Conservation (phyloP, 2,113 vertebrate species). For the Macquaria ambigua region DNA sequence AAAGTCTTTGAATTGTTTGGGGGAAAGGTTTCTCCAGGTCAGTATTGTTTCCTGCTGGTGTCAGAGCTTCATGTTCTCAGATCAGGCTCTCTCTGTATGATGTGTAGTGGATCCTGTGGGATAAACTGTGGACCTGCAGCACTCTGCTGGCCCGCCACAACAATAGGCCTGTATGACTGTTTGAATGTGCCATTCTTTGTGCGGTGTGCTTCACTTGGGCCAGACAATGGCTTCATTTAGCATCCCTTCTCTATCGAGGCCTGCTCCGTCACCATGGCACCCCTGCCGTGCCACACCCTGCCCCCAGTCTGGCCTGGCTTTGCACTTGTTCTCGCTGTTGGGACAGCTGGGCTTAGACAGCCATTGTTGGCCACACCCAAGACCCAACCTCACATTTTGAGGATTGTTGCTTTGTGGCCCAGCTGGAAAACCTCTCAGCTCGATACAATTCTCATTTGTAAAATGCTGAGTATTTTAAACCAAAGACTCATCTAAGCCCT, state of each 20-base stretch:
- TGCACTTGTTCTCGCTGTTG: slow-evolving; percentile 74
- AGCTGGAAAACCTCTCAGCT: slow-evolving; percentile 3
- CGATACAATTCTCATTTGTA: not conserved
- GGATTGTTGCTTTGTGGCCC: slow-evolving; percentile 44
- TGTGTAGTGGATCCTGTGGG: slow-evolving; percentile 49
- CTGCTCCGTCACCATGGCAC: slow-evolving; percentile 76
- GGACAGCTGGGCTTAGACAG: slow-evolving; percentile 73
- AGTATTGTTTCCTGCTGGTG: not conserved
- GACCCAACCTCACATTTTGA: slow-evolving; percentile 63
- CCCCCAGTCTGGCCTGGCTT: slow-evolving; percentile 73
- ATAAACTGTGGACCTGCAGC: slow-evolving; percentile 54
- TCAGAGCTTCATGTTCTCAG: slow-evolving; percentile 6
- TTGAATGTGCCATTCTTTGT: slow-evolving; percentile 84
- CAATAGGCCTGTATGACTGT: slow-evolving; percentile 83
- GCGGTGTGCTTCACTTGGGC: slow-evolving; percentile 84
- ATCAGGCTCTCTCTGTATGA: slow-evolving; percentile 17
- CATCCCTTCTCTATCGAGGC: slow-evolving; percentile 76
- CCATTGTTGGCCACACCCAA: slow-evolving; percentile 72
- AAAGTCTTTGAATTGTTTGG: not conserved
- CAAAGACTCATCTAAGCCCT: not conserved
- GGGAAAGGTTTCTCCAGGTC: not conserved
- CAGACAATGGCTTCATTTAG: slow-evolving; percentile 86
- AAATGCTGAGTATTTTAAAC: not conserved
- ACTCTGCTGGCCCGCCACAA: slow-evolving; percentile 62
- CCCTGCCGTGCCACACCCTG: slow-evolving; percentile 74